Percentiles rank a stretch among this genome's conserved stretches.
Evolutionary conservation across 1,140 invertebrate species (phyloP).

Genomic region (Pogonomyrmex barbatus): DNA sequence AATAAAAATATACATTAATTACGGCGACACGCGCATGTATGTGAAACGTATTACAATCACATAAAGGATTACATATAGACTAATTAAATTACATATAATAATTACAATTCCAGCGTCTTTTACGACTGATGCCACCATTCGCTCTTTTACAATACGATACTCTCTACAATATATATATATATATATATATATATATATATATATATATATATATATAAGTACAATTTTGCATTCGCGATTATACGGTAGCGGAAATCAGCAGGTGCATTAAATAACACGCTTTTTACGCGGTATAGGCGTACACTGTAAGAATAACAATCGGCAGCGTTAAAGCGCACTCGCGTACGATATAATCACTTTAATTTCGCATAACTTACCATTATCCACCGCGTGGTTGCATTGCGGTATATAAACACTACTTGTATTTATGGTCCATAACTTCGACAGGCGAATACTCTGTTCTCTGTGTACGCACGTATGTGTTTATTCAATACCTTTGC

Average conservation of each 20-base stretch:
- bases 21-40: background rate
- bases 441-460: slow-evolving; percentile 26
- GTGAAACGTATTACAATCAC: slow-evolving; percentile 26
- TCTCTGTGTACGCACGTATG: background rate
- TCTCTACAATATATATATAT: slow-evolving; percentile 44
- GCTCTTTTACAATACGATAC: slow-evolving; percentile 16
- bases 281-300: background rate
- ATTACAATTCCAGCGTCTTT: slow-evolving; percentile 2
- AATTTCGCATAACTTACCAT: slow-evolving; percentile 43
- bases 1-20: background rate
- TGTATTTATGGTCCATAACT: slow-evolving; percentile 38
- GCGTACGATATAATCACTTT: slow-evolving; percentile 31
- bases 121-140: background rate
- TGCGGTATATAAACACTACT: slow-evolving; percentile 21
- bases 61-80: background rate
- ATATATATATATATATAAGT: too few species aligned
- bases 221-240: slow-evolving; percentile 34
- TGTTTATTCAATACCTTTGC: background rate
- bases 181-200: too few species aligned
- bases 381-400: slow-evolving; percentile 1
- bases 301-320: slow-evolving; percentile 34
- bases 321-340: slow-evolving; percentile 5
- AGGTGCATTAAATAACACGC: slow-evolving; percentile 23
- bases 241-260: slow-evolving; percentile 23
- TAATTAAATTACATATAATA: slow-evolving; percentile 48